Evolutionary conservation across 2,888 invertebrate species (phyloP), one percentile per base, ranked within the genome.

Genomic region (Caenorhabditis sp.): DNA sequence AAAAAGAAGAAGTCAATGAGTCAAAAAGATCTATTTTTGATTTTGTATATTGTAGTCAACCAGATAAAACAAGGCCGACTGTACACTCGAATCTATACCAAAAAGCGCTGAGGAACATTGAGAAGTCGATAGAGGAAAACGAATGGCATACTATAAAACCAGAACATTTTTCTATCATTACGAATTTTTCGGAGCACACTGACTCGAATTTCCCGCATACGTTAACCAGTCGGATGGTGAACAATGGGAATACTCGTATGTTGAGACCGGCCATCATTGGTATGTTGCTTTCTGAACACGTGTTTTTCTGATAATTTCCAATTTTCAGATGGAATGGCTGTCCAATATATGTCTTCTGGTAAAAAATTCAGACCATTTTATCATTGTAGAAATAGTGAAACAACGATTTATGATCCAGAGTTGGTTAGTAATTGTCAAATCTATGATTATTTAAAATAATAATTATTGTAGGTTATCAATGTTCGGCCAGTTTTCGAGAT

Each of bases 401-500:
- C 58, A n/a, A 53, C 23, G 36, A 24, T 19, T 24, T 51, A 49
- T 36, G 37, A 58, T 23, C 17, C 19, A 12, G n/a, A 19, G 0
- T 50, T 36, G 31, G 31, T 31, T 10, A 31, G 31, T 31, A n/a
- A n/a, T n/a, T n/a, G n/a, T n/a, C n/a, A n/a, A n/a, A n/a, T n/a
- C 10, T 31, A 6, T 10, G 10, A 31, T 31, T 31, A 31, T 31
- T 31, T 31, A 31, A 10, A 31, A 10, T 31, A 6, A 31, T 6
- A 10, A 6, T 31, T 31, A 10, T 31, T 31, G 4, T 6, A 31
- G 19, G 23, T 14, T 24, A 19, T 62, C 17, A 50, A 55, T 4
- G 64, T 71, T 14, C 66, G 66, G 36, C 60, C 66, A 21, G n/a
- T 71, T 10, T 66, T 71, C 62, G 66, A 71, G 14, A 27, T 71